phyloP scores from a whole-genome alignment of 2,113 vertebrate species.

The Emberiza fucata region DNA sequence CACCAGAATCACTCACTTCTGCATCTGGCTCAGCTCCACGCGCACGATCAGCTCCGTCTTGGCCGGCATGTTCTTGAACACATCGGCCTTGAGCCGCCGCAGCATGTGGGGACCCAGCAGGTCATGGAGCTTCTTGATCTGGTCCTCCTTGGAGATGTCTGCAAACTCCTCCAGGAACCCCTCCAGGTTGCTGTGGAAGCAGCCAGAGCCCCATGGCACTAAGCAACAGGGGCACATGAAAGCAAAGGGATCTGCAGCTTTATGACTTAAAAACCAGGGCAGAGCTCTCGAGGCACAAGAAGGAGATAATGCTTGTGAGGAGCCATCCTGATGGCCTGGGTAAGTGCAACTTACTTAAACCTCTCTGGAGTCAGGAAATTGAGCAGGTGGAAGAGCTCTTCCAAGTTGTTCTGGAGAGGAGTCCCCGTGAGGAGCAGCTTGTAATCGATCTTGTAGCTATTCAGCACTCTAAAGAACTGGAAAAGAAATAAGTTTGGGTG shows the following conservation, averaged over 20 bases:
- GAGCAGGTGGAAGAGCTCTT: constrained; percentile 97
- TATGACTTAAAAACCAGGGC: neutral
- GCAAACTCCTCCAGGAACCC: constrained; percentile 99
- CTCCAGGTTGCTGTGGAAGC: constrained; percentile 87
- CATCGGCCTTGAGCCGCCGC: constrained; percentile 89
- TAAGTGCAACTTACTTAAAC: constrained; percentile 85
- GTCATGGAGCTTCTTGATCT: constrained; percentile 98
- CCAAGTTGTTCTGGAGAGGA: constrained; percentile 97
- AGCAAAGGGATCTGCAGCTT: neutral
- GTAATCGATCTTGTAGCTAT: constrained; percentile 98
- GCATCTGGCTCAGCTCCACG: constrained; percentile 98
- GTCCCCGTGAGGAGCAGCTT: constrained; percentile 97
- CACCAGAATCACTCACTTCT: constrained; percentile 79
- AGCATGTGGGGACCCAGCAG: constrained; percentile 98
- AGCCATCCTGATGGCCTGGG: neutral
- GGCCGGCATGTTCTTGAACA: constrained; percentile 99
- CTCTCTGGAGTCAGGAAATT: constrained; percentile 96
- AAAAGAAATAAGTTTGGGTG: neutral
- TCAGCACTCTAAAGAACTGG: constrained; percentile 96
- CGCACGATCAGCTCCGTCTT: constrained; percentile 97
- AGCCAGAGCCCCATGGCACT: neutral
- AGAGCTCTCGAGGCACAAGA: rapidly evolving
- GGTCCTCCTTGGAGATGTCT: constrained; percentile 98
- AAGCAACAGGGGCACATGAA: rapidly evolving
- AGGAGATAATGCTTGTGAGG: rapidly evolving